Evolutionary conservation across 2,113 vertebrate species (phyloP), one percentile per base, ranked within the genome.

Genomic region (Paracanthobrama guichenoti): DNA sequence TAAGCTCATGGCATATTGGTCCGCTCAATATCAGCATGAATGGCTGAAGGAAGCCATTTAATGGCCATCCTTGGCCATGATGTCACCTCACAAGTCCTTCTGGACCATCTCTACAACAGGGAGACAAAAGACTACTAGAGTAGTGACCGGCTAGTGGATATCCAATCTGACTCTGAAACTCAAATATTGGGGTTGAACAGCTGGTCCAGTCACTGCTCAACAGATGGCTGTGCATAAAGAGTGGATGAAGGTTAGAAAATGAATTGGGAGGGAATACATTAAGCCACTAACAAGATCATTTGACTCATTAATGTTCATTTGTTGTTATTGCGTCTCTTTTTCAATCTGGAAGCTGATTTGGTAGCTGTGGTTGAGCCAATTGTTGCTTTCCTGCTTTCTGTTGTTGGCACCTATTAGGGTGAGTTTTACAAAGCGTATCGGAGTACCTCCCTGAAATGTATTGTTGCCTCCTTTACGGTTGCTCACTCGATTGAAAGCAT

Each of bases 161-260:
- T 50, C 26, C 22, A 55, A 31, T 50, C 28, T 11, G 28, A 48
- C 69, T 55, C 59, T 14, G 67, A 81, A 69, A 66, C 59, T 60
- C 31, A 39, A 62, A 84, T 42, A 59, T 48, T 35, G 28, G 50
- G 31, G 39, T 59, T 79, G 20, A 80, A 85, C 87, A 89, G 88
- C 90, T 86, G 91, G 88, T 85, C 67, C 20, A 2, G 74, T 78
- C 50, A 67, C n/a, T 1, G 71, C 72, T 72, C 86, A 86, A 84
- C 92, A 93, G 92, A 94, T 92, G 92, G 92, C 88, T 87, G 14
- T 79, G 87, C 89, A 90, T 92, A 84, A 86, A 81, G 85, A 88
- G 88, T 59, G 72, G 73, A 85, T 90, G 67, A 64, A 50, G 14
- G 48, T 69, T 14, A 79, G 53, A 26, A 84, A 87, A 86, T 82